Conservation (phyloP, 2,888 invertebrate genomes). For the Nephrotoma appendiculata region DNA sequence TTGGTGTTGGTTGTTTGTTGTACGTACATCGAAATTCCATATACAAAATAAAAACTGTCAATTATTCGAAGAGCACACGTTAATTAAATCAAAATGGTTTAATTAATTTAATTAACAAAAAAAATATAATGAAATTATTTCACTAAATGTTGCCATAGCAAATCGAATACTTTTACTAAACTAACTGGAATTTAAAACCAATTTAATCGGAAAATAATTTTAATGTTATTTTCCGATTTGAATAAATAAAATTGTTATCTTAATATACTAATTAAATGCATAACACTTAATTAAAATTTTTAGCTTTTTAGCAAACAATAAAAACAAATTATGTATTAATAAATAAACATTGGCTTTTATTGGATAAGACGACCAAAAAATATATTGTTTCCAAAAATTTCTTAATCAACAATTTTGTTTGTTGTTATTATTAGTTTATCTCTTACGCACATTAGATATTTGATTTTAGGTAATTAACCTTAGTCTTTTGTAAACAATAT, state of each 20-base stretch:
- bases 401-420: not conserved
- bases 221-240: not conserved
- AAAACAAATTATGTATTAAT: not conserved
- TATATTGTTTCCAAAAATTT: not conserved
- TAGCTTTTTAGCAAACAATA: not conserved
- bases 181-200: not conserved
- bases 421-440: too few relatives aligned
- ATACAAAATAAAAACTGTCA: not conserved
- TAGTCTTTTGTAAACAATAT: too few relatives aligned
- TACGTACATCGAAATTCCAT: not conserved
- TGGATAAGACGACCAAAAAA: not conserved
- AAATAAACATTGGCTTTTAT: too few relatives aligned
- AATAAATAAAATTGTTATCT: not conserved
- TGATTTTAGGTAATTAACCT: too few relatives aligned
- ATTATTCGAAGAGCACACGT: not conserved
- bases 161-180: not conserved
- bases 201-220: not conserved
- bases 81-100: not conserved
- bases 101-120: not conserved
- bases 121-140: not conserved
- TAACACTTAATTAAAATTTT: not conserved
- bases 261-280: not conserved
- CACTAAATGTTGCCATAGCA: not conserved
- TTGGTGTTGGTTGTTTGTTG: not conserved
- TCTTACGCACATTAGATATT: too few relatives aligned